Evolutionary conservation across 1,140 invertebrate genomes (phyloP).

Genomic region (Onthophagus taurus): DNA sequence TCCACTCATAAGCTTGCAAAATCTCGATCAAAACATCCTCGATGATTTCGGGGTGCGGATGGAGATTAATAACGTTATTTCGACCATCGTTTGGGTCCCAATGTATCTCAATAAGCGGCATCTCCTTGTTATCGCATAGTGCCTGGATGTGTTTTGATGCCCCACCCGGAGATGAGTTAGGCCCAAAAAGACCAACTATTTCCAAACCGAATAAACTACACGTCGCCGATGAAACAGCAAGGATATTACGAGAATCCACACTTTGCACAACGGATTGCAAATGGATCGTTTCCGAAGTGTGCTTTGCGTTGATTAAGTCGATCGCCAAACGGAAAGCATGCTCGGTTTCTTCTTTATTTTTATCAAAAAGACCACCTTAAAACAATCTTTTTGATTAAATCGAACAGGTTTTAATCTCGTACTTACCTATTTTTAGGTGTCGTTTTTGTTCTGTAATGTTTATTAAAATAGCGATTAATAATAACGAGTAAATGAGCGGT

Average conservation of each 20-base stretch:
- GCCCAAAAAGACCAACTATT: slow-evolving; percentile 74
- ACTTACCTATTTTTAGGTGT: no score
- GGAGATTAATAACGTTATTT: slow-evolving; percentile 65
- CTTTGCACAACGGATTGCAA: background rate
- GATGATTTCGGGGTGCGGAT: slow-evolving; percentile 66
- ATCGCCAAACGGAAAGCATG: background rate
- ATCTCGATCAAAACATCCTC: slow-evolving; percentile 63
- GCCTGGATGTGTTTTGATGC: slow-evolving; percentile 70
- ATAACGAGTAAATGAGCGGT: no score
- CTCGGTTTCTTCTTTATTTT: slow-evolving; percentile 1
- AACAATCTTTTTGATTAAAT: no score
- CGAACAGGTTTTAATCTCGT: no score
- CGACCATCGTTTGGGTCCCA: slow-evolving; percentile 51
- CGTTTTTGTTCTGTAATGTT: no score
- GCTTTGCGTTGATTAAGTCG: background rate
- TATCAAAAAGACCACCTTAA: slow-evolving; percentile 7
- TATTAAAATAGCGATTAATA: no score
- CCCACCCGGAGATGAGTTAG: slow-evolving; percentile 51
- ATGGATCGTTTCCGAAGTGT: background rate
- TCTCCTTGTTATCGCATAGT: slow-evolving; percentile 77
- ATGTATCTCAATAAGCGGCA: slow-evolving; percentile 74
- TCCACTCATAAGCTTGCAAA: slow-evolving; percentile 60
- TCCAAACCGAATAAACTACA: slow-evolving; percentile 44
- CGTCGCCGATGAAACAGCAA: slow-evolving; percentile 36
- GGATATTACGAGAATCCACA: slow-evolving; percentile 24